Evolutionary conservation across 2,888 invertebrate species (phyloP), one percentile per base, ranked within the genome.

Genomic region (Aphodius granarius): DNA sequence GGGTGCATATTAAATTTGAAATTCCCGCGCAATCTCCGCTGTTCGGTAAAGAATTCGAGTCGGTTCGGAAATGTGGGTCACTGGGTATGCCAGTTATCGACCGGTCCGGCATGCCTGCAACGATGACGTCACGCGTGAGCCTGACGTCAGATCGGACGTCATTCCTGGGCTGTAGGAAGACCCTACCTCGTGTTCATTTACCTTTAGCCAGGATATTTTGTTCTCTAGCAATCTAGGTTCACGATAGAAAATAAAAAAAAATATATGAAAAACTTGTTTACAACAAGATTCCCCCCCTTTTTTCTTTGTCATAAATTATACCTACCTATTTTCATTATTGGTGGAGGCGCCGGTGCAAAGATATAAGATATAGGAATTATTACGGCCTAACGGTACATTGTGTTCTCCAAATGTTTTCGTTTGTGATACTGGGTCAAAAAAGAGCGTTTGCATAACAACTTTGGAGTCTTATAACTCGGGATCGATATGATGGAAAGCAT

Each of bases 41-140:
- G n/a, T 68, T 20, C 20, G 20, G 21, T 22, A 20, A 20, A n/a
- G 21, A n/a, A 21, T 20, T 2, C 68, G 68, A 21, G 21, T 20
- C 68, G 21, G 20, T 21, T 22, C 68, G 68, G 68, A 79, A 81
- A 85, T 85, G 84, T 86, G 85, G 86, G 86, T 86, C 86, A 86
- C 84, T 85, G 82, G 83, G 85, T 83, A 82, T 83, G 81, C 75
- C 75, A 75, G 73, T 22, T 83, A 84, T 84, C 83, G 83, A 83
- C 74, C 79, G 72, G 66, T 63, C 18, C 63, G 66, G 71, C 76
- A 78, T 80, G 43, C 78, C 80, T 80, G 80, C 78, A 81, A 78
- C 78, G 77, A 78, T 83, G 83, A 84, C 84, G 84, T 84, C 83
- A 83, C 75, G 70, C 62, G 19, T 15, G 16, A 62, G 15, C 19